Percentiles rank a stretch among this genome's conserved stretches.
Evolutionary conservation across 2,113 vertebrate species (phyloP).

Genomic region (Scatophagus argus): DNA sequence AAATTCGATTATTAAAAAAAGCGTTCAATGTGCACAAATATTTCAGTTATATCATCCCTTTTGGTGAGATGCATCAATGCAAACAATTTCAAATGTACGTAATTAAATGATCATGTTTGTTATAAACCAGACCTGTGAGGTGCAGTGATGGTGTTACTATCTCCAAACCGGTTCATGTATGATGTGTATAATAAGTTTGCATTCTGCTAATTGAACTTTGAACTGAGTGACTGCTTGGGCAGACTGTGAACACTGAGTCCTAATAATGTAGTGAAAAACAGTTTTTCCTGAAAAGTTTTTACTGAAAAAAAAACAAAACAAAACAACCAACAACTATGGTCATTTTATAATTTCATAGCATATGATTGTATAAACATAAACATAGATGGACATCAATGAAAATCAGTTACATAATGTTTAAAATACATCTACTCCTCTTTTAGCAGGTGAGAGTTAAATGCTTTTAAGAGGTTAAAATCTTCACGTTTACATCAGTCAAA

Average conservation of each 20-base stretch:
- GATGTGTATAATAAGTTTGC: background rate
- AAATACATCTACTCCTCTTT: constrained; percentile 82
- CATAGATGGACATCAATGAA: constrained; percentile 84
- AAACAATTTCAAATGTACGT: background rate
- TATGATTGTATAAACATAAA: constrained; percentile 88
- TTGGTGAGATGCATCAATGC: background rate
- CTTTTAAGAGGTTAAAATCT: constrained; percentile 80
- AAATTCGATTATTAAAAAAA: background rate
- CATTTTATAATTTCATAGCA: constrained; percentile 88
- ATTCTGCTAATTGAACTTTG: background rate
- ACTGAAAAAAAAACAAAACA: constrained; percentile 65
- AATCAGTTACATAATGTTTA: constrained; percentile 84
- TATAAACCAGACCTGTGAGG: background rate
- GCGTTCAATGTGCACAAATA: background rate
- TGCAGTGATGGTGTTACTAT: background rate
- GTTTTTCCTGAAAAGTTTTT: too few species aligned
- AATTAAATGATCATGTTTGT: background rate
- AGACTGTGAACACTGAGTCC: background rate
- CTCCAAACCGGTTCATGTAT: background rate
- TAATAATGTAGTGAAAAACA: constrained; percentile 23
- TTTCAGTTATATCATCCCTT: background rate
- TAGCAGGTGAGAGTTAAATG: constrained; percentile 81
- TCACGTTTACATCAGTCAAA: constrained; percentile 79
- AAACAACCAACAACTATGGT: constrained; percentile 85
- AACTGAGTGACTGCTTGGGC: background rate